Base-by-base conservation (phyloP, 92 coral and sea anemone genomes). In the Siderastrea siderea region DNA sequence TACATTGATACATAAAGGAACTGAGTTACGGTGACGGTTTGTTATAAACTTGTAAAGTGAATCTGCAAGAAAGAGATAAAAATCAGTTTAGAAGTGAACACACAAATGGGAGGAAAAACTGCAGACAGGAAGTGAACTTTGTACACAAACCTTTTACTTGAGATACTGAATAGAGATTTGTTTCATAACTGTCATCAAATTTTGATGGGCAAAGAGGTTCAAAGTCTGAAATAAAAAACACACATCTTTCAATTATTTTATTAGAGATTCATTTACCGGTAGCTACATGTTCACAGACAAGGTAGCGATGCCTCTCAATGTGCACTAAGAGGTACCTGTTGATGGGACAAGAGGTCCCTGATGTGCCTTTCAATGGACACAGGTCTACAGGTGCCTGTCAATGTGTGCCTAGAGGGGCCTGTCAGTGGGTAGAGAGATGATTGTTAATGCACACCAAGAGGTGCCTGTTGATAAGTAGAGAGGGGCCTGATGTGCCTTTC, bases 101-200 rank as follows among this genome's bases (percentile, higher is more conserved):
- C 8, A 79, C 3, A 5, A 0, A 5, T 1, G 51, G 47, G 12
- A 51, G 47, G 47, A 12, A 51, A 81, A 81, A 3, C 0, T 7
- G 50, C 46, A 6, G 26, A 7, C 50, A 71, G 26, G 13, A 52
- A 49, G n/a, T 19, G 19, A 4, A 13, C 5, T 26, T 15, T n/a
- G 12, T 6, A 43, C 7, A 58, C 89, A 44, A 76, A 97, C 99
- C 99, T 95, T 94, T 89, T 13, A 97, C 96, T 78, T 90, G 93
- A 12, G 94, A 82, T 46, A 97, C 92, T 0, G 96, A 82, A 78
- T 84, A 94, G 71, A 97, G 81, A 78, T 93, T 95, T 38, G 93
- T 79, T 87, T 97, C 99, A 89, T 95, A 97, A 82, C 96, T 95
- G 80, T 97, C 99, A 80, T 97, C 99, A 95, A 97, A 97, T 75